These are phyloP conservation scores for Xestoiulus laeticollis DNA, from an alignment of 2,888 invertebrate genomes.

Conservation along the genomic window DNA sequence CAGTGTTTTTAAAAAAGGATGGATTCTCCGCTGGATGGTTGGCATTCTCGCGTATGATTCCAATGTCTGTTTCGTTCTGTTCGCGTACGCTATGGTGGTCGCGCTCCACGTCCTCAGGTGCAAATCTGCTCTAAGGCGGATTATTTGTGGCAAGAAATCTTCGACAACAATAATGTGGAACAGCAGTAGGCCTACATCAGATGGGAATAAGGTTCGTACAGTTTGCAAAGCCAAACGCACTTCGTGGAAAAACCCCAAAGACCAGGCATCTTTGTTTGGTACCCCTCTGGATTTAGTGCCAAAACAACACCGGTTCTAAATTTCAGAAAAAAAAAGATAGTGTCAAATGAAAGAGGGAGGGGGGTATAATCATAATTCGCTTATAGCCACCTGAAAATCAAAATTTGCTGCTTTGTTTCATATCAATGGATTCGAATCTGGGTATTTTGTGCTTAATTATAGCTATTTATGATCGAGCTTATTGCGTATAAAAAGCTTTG, in stretches of 20 bases:
- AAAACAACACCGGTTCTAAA: not conserved
- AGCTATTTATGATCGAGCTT: no score
- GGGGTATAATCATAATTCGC: not conserved
- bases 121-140: not conserved
- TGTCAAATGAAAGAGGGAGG: not conserved
- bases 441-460: not conserved
- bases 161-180: not conserved
- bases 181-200: not conserved
- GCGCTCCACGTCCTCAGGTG: not conserved
- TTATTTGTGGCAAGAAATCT: not conserved
- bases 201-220: not conserved
- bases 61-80: not conserved
- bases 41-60: not conserved
- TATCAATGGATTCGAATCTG: not conserved
- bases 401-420: not conserved
- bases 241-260: not conserved
- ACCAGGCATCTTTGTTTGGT: not conserved
- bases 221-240: not conserved
- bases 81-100: not conserved
- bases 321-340: not conserved
- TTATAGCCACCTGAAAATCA: not conserved
- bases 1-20: not conserved
- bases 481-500: not conserved
- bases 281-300: not conserved
- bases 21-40: not conserved